A percentile compares a stretch with the other conserved stretches of the same genome.
phyloP scores from a whole-genome alignment of 1,140 invertebrate genomes.

The Gryon sp. region DNA sequence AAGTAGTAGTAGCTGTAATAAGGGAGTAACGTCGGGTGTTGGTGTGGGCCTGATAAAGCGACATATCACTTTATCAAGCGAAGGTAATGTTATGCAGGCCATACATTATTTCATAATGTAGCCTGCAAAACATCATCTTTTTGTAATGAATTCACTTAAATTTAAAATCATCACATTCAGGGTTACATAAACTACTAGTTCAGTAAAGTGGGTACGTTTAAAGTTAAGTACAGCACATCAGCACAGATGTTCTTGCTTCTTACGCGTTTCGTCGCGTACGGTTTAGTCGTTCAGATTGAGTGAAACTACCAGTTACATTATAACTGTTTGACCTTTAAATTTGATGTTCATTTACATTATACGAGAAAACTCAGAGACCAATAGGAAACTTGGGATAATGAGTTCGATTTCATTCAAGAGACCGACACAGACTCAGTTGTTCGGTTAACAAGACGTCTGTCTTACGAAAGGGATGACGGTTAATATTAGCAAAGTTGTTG shows the following conservation, averaged over 20 bases:
- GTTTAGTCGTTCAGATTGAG: too few relatives aligned
- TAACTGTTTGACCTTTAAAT: slow-evolving; percentile 11
- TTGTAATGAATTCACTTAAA: too few relatives aligned
- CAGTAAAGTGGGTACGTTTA: slow-evolving; percentile 57
- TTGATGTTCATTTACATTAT: not conserved
- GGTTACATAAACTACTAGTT: slow-evolving; percentile 49
- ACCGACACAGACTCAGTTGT: slow-evolving; percentile 8
- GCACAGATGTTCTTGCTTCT: slow-evolving; percentile 36
- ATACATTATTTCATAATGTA: too few relatives aligned
- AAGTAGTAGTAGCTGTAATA: too few relatives aligned
- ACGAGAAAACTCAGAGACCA: not conserved
- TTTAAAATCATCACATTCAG: slow-evolving; percentile 39
- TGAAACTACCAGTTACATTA: too few relatives aligned
- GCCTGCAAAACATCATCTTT: too few relatives aligned
- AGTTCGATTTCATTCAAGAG: slow-evolving; percentile 20
- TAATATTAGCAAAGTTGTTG: slow-evolving; percentile 25
- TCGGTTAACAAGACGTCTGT: slow-evolving; percentile 27
- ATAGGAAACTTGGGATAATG: slow-evolving; percentile 5
- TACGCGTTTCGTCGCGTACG: too few relatives aligned
- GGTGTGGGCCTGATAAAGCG: too few relatives aligned
- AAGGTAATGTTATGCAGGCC: too few relatives aligned
- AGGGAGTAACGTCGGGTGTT: too few relatives aligned
- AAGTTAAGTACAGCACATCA: slow-evolving; percentile 41
- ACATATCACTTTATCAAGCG: too few relatives aligned
- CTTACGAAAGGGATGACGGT: not conserved